phyloP scores from a whole-genome alignment of 37 sponge, comb jelly and placozoan genomes.

The Aphrocallistes beatrix region DNA sequence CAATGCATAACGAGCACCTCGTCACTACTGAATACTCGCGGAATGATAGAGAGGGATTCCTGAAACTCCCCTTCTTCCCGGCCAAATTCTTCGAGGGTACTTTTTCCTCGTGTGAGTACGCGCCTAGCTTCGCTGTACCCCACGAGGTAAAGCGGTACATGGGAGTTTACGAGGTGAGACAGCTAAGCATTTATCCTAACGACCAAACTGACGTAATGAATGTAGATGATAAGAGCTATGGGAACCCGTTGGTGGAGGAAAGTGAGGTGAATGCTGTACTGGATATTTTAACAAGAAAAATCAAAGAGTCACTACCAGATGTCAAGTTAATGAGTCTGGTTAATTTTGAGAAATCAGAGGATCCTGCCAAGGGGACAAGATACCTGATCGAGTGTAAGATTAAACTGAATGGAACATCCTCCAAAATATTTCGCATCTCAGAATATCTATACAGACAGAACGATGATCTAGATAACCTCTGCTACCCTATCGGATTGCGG shows the following conservation, averaged over 20 bases:
- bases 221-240: neutral
- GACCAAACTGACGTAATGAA: conserved; percentile 7
- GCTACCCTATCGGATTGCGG: neutral
- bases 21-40: neutral
- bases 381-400: conserved; percentile 9
- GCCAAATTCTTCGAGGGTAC: neutral
- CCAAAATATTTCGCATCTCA: neutral
- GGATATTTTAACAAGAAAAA: neutral
- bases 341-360: conserved; percentile 5
- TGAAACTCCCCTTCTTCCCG: neutral
- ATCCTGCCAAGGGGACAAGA: neutral
- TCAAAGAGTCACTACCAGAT: neutral
- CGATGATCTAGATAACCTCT: neutral
- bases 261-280: neutral
- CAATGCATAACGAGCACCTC: conserved; percentile 9
- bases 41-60: neutral
- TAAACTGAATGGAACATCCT: neutral
- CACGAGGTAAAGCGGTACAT: conserved; percentile 14
- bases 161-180: neutral
- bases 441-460: neutral
- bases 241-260: neutral
- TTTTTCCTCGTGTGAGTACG: neutral
- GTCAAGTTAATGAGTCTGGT: neutral
- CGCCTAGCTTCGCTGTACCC: neutral
- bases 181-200: neutral